Percentiles rank a stretch among this genome's conserved stretches.
Conservation (phyloP, 2,113 vertebrate species). For the Corythornis vintsioides region DNA sequence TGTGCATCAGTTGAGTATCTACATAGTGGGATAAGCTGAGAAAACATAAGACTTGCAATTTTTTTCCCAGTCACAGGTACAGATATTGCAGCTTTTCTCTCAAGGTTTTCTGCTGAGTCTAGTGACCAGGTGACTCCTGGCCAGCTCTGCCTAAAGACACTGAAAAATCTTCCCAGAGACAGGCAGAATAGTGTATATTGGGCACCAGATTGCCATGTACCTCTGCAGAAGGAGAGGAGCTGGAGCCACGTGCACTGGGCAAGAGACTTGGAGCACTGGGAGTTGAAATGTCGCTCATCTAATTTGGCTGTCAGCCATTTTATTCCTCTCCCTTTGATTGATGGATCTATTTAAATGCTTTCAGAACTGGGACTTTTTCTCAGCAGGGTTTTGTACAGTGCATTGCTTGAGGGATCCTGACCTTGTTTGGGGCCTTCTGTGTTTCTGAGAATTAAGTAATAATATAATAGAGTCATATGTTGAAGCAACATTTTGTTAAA, state of each 20-base stretch:
- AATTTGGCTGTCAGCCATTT: conserved; percentile 4
- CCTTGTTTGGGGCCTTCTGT: background rate
- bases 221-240: background rate
- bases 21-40: conserved; percentile 10
- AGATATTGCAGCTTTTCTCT: background rate
- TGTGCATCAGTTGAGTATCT: background rate
- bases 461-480: background rate
- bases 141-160: background rate
- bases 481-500: background rate
- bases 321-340: background rate
- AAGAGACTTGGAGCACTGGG: background rate
- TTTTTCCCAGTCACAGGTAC: background rate
- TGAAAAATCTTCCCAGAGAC: background rate
- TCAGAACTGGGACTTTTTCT: background rate
- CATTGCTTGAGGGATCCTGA: conserved; percentile 15
- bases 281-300: background rate
- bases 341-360: conserved; percentile 28
- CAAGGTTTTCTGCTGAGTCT: background rate
- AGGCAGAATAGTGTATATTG: background rate
- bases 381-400: conserved; percentile 5
- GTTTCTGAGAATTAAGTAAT: background rate
- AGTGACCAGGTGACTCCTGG: background rate
- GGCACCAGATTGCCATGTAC: background rate
- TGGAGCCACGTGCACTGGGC: background rate
- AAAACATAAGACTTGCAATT: background rate